These are phyloP conservation scores for Neosilurus hyrtlii DNA, from an alignment of 2,797 vertebrate species.

Conservation along the genomic window DNA sequence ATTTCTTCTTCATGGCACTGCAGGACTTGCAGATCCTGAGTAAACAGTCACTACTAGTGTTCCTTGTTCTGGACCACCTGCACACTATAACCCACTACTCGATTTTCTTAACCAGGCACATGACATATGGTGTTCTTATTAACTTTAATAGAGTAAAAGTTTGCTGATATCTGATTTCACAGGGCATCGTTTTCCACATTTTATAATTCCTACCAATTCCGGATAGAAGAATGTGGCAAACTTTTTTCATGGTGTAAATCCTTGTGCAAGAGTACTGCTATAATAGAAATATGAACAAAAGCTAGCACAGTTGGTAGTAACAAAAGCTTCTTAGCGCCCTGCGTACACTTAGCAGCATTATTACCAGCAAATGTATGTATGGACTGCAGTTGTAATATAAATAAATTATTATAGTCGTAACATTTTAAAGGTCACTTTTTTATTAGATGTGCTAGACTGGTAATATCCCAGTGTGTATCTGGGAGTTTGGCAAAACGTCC, in stretches of 20 bases:
- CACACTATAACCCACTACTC: neutral
- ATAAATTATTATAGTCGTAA: neutral
- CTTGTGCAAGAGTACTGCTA: slow-evolving; percentile 64
- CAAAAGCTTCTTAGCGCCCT: slow-evolving; percentile 60
- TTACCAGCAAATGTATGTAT: slow-evolving; percentile 24
- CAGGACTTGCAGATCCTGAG: neutral
- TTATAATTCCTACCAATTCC: neutral
- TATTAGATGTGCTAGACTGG: neutral
- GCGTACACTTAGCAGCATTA: slow-evolving; percentile 53
- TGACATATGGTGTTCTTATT: neutral
- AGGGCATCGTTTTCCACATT: neutral
- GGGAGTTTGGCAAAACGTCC: slow-evolving; percentile 2
- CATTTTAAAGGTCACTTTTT: neutral
- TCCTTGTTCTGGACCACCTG: neutral
- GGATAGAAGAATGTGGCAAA: slow-evolving; percentile 14
- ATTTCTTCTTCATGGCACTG: neutral
- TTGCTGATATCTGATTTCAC: neutral
- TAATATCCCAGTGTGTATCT: neutral
- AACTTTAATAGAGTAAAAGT: neutral
- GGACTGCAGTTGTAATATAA: neutral
- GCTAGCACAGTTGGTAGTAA: slow-evolving; percentile 60
- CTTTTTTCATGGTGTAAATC: slow-evolving; percentile 66
- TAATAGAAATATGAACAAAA: slow-evolving; percentile 61
- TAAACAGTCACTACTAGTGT: neutral
- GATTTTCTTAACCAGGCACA: neutral